phyloP scores from a whole-genome alignment of 2,113 vertebrate genomes.

The Cyanistes caeruleus region DNA sequence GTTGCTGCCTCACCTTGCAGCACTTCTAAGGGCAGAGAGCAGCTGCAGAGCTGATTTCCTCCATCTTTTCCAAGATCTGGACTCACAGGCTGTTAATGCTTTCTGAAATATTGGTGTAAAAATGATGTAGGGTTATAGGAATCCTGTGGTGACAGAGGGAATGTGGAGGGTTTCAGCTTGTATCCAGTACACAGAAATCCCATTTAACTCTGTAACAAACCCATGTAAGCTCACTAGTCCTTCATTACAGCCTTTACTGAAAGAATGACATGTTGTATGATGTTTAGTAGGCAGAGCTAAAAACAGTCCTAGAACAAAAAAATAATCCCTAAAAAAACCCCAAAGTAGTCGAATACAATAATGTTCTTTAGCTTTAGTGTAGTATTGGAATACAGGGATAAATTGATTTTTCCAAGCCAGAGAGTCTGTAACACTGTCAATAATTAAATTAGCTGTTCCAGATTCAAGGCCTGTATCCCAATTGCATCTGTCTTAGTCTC shows the following conservation, averaged over 20 bases:
- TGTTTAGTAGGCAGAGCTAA: not conserved
- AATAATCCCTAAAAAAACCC: not conserved
- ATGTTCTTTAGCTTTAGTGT: not conserved
- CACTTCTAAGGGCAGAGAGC: not conserved
- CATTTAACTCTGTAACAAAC: not conserved
- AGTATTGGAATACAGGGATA: not conserved
- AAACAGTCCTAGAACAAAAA: not conserved
- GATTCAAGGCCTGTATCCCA: not conserved
- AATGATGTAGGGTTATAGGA: fast-evolving
- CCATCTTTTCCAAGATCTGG: not conserved
- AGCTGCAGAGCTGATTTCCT: not conserved
- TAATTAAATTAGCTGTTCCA: not conserved
- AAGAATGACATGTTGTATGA: too few species aligned
- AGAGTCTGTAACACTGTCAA: not conserved
- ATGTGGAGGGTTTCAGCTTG: not conserved
- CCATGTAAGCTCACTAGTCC: fast-evolving
- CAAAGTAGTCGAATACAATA: not conserved
- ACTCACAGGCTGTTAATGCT: not conserved
- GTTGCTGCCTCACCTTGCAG: not conserved
- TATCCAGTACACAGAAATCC: not conserved
- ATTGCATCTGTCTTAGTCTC: not conserved
- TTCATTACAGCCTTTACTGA: not conserved
- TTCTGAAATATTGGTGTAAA: not conserved
- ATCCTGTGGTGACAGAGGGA: not conserved
- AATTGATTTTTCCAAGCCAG: not conserved